These are phyloP conservation scores for Ooceraea biroi DNA, from an alignment of 1,140 invertebrate genomes.

Conservation along the genomic window DNA sequence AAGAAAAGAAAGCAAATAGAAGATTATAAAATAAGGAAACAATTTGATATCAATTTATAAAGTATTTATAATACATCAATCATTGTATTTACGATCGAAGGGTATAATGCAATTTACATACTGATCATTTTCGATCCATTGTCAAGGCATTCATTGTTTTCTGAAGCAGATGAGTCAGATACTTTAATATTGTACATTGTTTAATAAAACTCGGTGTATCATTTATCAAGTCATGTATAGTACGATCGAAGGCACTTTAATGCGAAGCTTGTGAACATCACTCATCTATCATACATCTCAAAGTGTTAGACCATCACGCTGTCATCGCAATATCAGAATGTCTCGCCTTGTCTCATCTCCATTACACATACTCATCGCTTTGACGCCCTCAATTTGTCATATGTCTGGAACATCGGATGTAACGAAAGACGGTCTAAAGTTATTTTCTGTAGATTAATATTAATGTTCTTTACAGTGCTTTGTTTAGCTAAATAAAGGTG, in stretches of 20 bases:
- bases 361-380: constrained; percentile 53
- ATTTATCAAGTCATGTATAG: constrained; percentile 48
- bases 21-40: background rate
- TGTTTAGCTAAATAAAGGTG: background rate
- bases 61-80: background rate
- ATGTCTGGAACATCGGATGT: constrained; percentile 51
- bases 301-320: constrained; percentile 57
- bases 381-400: constrained; percentile 56
- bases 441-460: constrained; percentile 45
- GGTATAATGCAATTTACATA: background rate
- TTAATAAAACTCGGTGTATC: constrained; percentile 41
- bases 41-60: background rate
- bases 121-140: background rate
- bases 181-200: constrained; percentile 6
- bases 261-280: constrained; percentile 60
- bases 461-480: constrained; percentile 8
- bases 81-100: background rate
- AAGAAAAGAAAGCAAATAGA: background rate
- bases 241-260: constrained; percentile 50
- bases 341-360: constrained; percentile 62
- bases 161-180: background rate
- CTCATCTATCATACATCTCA: constrained; percentile 55
- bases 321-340: constrained; percentile 61
- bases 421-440: constrained; percentile 41
- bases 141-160: background rate